Evolutionary conservation across 2,113 vertebrate genomes (phyloP).

Genomic region (Gobio gobio): DNA sequence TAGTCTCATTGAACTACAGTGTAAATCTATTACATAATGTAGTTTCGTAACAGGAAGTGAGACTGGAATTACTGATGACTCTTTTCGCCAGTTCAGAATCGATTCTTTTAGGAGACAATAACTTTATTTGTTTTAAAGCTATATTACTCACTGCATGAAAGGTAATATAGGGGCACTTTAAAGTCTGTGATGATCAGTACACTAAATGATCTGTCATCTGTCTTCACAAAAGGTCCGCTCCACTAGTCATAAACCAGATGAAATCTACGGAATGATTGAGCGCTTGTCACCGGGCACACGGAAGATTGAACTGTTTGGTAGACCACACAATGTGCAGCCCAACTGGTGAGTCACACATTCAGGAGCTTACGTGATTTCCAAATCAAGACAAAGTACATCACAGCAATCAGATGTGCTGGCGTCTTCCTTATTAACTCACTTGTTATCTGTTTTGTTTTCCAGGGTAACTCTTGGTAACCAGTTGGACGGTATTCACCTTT

Average conservation of each 20-base stretch:
- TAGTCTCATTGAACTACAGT: too few relatives aligned
- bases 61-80: too few relatives aligned
- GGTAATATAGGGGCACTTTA: too few relatives aligned
- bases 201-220: neutral
- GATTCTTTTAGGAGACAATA: too few relatives aligned
- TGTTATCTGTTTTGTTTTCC: conserved; percentile 41
- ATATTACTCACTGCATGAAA: too few relatives aligned
- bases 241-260: conserved; percentile 93
- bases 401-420: neutral
- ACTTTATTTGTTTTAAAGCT: too few relatives aligned
- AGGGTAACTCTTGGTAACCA: conserved; percentile 94
- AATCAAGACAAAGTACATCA: neutral
- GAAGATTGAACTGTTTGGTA: conserved; percentile 91
- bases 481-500: conserved; percentile 89
- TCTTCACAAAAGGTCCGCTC: conserved; percentile 83
- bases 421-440: neutral
- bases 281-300: conserved; percentile 89
- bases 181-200: neutral
- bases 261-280: conserved; percentile 96
- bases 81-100: too few relatives aligned
- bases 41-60: too few relatives aligned
- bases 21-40: too few relatives aligned
- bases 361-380: neutral
- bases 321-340: conserved; percentile 93
- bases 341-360: conserved; percentile 80